These are phyloP conservation scores for Antedon mediterranea DNA, from an alignment of 53 echinoderm and acorn worm genomes.

Conservation along the genomic window DNA sequence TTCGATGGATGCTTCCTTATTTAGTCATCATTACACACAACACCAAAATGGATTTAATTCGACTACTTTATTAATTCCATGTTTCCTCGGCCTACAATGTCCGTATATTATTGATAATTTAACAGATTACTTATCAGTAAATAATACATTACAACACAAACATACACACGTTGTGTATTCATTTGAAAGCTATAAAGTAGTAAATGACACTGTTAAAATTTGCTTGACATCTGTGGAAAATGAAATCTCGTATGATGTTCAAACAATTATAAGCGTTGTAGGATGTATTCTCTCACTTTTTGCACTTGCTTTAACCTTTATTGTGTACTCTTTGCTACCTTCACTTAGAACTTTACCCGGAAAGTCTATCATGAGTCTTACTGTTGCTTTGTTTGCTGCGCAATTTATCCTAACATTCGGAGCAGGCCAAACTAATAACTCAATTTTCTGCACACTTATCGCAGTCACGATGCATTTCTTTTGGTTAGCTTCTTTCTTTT, in stretches of 20 bases:
- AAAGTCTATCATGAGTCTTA: conserved; percentile 56
- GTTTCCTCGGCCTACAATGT: background rate
- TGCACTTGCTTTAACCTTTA: conserved; percentile 30
- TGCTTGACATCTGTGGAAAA: background rate
- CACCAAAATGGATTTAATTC: background rate
- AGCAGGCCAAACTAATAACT: conserved; percentile 30
- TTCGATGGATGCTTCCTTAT: background rate
- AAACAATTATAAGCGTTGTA: background rate
- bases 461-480: conserved; percentile 44
- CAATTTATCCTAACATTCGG: conserved; percentile 44
- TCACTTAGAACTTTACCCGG: conserved; percentile 58
- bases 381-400: conserved; percentile 39
- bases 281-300: conserved; percentile 8
- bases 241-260: background rate
- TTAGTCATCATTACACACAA: background rate
- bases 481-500: conserved; percentile 36
- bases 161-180: background rate
- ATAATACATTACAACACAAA: background rate
- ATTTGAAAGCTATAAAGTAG: background rate
- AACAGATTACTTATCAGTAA: background rate
- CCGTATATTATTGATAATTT: background rate
- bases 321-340: conserved; percentile 43
- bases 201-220: background rate
- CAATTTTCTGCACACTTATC: conserved; percentile 21
- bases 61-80: background rate